These are phyloP conservation scores for Eupithecia pulchellata DNA, from an alignment of 2,888 invertebrate species.

Conservation along the genomic window DNA sequence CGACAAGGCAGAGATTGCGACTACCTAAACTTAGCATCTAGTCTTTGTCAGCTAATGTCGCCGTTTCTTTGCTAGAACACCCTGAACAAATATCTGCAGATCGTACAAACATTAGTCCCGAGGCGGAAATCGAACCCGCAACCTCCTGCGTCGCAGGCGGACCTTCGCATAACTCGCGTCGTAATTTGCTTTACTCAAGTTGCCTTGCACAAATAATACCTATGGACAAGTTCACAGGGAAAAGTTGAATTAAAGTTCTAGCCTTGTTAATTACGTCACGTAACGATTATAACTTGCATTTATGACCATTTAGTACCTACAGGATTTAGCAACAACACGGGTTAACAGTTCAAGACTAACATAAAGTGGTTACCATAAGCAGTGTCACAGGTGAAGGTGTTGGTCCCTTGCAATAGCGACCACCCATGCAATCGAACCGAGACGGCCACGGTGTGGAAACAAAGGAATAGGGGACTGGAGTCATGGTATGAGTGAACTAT, in stretches of 20 bases:
- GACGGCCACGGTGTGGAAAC: not conserved
- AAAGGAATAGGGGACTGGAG: not conserved
- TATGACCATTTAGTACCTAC: not conserved
- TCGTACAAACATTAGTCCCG: too few relatives aligned
- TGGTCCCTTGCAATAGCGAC: not conserved
- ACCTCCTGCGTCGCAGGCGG: too few relatives aligned
- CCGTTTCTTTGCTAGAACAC: not conserved
- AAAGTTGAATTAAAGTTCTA: not conserved
- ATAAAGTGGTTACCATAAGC: not conserved
- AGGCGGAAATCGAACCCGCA: too few relatives aligned
- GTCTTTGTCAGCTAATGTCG: not conserved
- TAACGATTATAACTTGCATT: not conserved
- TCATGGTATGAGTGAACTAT: not conserved
- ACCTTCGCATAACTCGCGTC: too few relatives aligned
- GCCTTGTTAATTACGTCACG: not conserved
- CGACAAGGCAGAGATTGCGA: not conserved
- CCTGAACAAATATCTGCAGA: too few relatives aligned
- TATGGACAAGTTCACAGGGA: not conserved
- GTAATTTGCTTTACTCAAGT: too few relatives aligned
- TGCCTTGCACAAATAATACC: too few relatives aligned
- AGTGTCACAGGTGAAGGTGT: not conserved
- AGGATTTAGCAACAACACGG: not conserved
- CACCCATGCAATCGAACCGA: slow-evolving; percentile 6
- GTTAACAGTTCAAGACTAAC: not conserved
- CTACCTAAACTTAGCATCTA: not conserved